Evolutionary conservation across 2,888 invertebrate species (phyloP), one percentile per base, ranked within the genome.

Genomic region (Athripsodes cinereus): DNA sequence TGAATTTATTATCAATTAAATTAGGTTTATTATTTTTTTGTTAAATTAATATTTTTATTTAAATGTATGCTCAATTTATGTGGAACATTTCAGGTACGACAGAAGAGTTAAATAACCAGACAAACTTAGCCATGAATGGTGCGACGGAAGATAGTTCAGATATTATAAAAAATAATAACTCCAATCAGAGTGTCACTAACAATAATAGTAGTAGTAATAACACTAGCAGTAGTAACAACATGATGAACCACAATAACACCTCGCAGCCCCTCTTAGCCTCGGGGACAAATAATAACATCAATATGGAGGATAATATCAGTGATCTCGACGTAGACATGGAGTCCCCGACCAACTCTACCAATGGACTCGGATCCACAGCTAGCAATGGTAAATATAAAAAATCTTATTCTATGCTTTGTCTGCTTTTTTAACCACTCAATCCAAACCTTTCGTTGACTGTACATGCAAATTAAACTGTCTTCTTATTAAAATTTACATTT

Each of bases 41-140:
- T n/a, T n/a, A n/a, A n/a, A n/a, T n/a, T n/a, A n/a, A n/a, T n/a
- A n/a, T n/a, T n/a, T n/a, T n/a, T n/a, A n/a, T n/a, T n/a, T n/a
- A n/a, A n/a, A n/a, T n/a, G n/a, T n/a, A n/a, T n/a, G n/a, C n/a
- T n/a, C n/a, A n/a, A n/a, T n/a, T n/a, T n/a, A n/a, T n/a, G n/a
- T n/a, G n/a, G n/a, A n/a, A n/a, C n/a, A 8, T 47, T 26, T 13
- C 46, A 63, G 63, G 63, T 61, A 61, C 62, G 49, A 62, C 60
- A 52, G 81, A 80, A 65, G 81, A 81, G 66, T 73, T 80, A 72
- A 82, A 77, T 66, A 69, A 76, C 67, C 72, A 79, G 63, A 75
- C 74, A 65, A 80, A 79, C 67, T 64, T 71, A 52, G 66, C 70
- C 67, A 68, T 78, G 63, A 81, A 81, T 62, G 80, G 80, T 57